Evolutionary conservation across 2,888 invertebrate species (phyloP), one percentile per base, ranked within the genome.

Genomic region (Pammene aurita): DNA sequence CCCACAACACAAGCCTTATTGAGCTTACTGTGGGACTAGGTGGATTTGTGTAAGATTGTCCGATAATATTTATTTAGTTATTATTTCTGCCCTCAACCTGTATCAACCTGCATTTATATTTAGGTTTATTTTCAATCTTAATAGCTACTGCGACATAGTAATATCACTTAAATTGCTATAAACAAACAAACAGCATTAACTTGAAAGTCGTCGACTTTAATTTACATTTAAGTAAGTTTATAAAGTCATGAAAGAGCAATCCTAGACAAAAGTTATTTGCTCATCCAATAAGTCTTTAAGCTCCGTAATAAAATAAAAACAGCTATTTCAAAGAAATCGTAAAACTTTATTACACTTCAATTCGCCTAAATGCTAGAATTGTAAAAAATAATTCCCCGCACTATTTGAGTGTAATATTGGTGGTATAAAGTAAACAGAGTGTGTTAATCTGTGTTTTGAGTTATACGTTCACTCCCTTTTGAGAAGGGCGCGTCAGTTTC

Each of bases 401-500:
- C 67, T 38, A 57, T 65, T 71, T 72, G 64, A 66, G 70, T 72
- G 66, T 62, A 68, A 50, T 63, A 73, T 78, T 78, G 75, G 76
- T 73, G 76, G 77, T 77, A 77, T 77, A 64, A 67, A 58, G 75
- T 73, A 74, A 77, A 75, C 72, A 76, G 72, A 64, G 71, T 73
- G 46, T 44, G 16, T 77, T 87, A 85, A 87, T 86, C 87, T 88
- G 80, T 82, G 80, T 79, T 84, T 84, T 87, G 87, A 87, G 83
- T 87, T 84, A 90, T 89, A 85, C 79, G 75, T 80, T 77, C 82
- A 73, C 80, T 79, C 85, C 84, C 81, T 76, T 72, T 60, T 69
- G 74, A 80, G 80, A 76, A 82, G 89, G 89, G 91, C 83, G 88
- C 85, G 89, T 90, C 89, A 89, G 85, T 89, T 90, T 90, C 89